These are phyloP conservation scores for Mobula hypostoma DNA, from an alignment of 2,113 vertebrate genomes.

Conservation along the genomic window DNA sequence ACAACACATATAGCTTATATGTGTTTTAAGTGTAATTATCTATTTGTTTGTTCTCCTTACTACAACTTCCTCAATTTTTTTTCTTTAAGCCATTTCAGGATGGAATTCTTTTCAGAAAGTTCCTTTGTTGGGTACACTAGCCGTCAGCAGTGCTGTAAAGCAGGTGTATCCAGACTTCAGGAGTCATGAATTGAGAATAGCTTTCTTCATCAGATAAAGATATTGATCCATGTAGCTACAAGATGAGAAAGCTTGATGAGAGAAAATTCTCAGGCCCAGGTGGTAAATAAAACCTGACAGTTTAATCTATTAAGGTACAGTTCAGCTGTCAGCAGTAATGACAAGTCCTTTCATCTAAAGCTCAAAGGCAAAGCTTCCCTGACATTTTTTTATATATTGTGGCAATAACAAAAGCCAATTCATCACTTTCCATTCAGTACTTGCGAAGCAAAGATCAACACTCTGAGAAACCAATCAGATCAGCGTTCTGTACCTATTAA, in stretches of 20 bases:
- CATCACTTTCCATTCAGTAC: constrained; percentile 34
- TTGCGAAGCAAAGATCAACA: constrained; percentile 10
- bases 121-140: not conserved
- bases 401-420: constrained; percentile 16
- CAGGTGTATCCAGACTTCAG: not conserved
- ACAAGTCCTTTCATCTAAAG: constrained; percentile 15
- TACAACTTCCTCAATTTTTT: not conserved
- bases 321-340: constrained; percentile 16
- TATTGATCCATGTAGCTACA: not conserved
- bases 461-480: not conserved
- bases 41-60: not conserved
- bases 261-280: constrained; percentile 8
- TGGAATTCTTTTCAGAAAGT: not conserved
- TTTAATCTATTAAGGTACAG: constrained; percentile 29
- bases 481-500: not conserved
- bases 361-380: constrained; percentile 20
- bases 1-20: not conserved
- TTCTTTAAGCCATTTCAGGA: not conserved
- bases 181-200: not conserved
- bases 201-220: not conserved
- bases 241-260: not conserved
- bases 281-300: constrained; percentile 21
- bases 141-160: not conserved
- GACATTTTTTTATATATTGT: constrained; percentile 28
- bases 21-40: too few species aligned